Evolutionary conservation across 2,797 vertebrate species (phyloP), one percentile per base, ranked within the genome.

Genomic region (Lophura swinhoii): DNA sequence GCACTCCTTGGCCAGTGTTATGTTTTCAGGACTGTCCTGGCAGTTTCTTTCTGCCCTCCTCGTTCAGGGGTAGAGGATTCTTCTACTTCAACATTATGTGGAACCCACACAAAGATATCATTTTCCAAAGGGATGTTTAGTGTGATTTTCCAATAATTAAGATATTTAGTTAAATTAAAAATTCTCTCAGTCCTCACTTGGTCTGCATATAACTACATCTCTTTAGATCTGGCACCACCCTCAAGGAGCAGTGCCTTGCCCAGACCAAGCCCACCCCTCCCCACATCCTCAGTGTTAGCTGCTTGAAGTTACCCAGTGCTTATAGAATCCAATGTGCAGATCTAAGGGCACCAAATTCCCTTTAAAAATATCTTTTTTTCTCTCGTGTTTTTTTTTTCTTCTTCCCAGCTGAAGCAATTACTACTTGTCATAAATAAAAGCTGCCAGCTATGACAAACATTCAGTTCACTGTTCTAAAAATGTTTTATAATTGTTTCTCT

Each of bases 391-490:
- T 26, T 37, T 37, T 39, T 22, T 20, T 43, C 16, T 53, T 67
- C 82, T 71, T 60, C 62, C 73, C 73, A 91, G 87, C 95, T 15
- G 23, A 96, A 33, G 80, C 85, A 84, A 95, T 95, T 88, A 95
- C 80, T 85, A 33, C 79, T 92, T 90, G 74, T 95, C 96, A 93
- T 84, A 96, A 96, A 93, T 88, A 94, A 97, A 95, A 92, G 67
- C 72, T 37, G 67, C 91, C 96, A 94, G 87, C 87, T 97, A 93
- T 90, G 93, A 87, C 92, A 60, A 84, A 58, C 72, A 14, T 84
- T 88, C 73, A n/a, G 37, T 68, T 94, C 37, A 4, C 87, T 66
- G 68, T 67, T 91, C 91, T 93, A 88, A 88, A 97, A 96, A 90
- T 18, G 77, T 71, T 68, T 96, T 72, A 13, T 90, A 90, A 96